phyloP scores from a whole-genome alignment of 2,113 vertebrate genomes.

The Petrocephalus zakoni region DNA sequence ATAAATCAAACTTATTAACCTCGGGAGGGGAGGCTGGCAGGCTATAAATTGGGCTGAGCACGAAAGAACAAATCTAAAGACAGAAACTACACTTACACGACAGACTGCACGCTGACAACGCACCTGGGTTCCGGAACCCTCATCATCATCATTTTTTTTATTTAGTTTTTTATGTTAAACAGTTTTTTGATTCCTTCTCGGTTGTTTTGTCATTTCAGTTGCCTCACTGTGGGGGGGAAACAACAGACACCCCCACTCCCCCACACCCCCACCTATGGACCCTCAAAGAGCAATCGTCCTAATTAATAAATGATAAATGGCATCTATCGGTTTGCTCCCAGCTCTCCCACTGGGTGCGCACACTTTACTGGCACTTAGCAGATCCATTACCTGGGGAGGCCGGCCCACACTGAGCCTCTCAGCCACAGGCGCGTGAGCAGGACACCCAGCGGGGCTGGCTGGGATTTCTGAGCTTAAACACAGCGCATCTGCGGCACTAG shows the following conservation, averaged over 20 bases:
- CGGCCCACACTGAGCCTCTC: not conserved
- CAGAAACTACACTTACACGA: not conserved
- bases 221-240: not conserved
- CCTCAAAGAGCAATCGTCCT: not conserved
- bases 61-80: not conserved
- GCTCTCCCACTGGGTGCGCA: not conserved
- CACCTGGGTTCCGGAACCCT: not conserved
- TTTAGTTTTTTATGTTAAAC: not conserved
- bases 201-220: not conserved
- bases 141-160: not conserved
- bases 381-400: not conserved
- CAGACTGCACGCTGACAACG: not conserved
- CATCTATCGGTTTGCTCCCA: too few relatives aligned
- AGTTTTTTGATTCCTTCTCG: not conserved
- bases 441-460: not conserved
- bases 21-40: not conserved
- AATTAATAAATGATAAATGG: conserved; percentile 12
- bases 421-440: not conserved
- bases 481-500: conserved; percentile 12
- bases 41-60: not conserved
- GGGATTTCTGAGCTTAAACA: not conserved
- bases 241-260: not conserved
- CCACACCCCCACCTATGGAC: not conserved
- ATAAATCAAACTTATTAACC: not conserved
- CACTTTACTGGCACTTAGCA: conserved; percentile 1